A percentile compares a stretch with the other conserved stretches of the same genome.
Evolutionary conservation across 2,113 vertebrate species (phyloP).

Genomic region (Gymnarchus niloticus): DNA sequence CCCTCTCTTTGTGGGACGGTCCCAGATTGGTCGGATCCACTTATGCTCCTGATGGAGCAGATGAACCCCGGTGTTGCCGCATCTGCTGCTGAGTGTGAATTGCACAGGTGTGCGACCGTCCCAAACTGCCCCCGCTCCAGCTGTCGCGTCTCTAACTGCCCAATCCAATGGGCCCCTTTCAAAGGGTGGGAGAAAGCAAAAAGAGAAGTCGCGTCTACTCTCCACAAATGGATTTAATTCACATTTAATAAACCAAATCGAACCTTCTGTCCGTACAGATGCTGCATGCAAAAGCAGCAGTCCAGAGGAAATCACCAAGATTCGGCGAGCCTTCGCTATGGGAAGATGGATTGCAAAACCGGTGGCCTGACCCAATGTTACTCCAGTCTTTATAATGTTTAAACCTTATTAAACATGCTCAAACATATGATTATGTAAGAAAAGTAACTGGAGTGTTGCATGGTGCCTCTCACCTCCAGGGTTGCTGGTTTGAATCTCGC

Average conservation of each 20-base stretch:
- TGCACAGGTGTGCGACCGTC: not conserved
- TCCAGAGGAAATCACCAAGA: no score
- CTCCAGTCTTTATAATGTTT: no score
- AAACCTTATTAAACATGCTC: no score
- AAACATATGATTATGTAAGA: no score
- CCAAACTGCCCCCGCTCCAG: not conserved
- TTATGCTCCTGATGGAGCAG: conserved; percentile 18
- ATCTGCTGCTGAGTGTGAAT: not conserved
- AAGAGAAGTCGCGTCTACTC: not conserved
- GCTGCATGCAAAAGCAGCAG: no score
- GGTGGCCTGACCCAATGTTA: no score
- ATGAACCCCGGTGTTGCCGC: conserved; percentile 11
- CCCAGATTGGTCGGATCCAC: conserved; percentile 18
- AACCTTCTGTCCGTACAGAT: not conserved
- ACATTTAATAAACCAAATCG: not conserved
- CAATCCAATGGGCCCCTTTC: not conserved
- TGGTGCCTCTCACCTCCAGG: not conserved
- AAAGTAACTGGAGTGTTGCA: not conserved
- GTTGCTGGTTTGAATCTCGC: no score
- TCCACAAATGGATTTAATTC: no score
- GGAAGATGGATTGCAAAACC: not conserved
- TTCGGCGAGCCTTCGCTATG: not conserved
- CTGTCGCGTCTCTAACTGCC: not conserved
- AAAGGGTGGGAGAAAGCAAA: not conserved
- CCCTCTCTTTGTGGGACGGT: not conserved